Evolutionary conservation across 2,113 vertebrate genomes (phyloP), one percentile per base, ranked within the genome.

Genomic region (Xiphorhynchus elegans): DNA sequence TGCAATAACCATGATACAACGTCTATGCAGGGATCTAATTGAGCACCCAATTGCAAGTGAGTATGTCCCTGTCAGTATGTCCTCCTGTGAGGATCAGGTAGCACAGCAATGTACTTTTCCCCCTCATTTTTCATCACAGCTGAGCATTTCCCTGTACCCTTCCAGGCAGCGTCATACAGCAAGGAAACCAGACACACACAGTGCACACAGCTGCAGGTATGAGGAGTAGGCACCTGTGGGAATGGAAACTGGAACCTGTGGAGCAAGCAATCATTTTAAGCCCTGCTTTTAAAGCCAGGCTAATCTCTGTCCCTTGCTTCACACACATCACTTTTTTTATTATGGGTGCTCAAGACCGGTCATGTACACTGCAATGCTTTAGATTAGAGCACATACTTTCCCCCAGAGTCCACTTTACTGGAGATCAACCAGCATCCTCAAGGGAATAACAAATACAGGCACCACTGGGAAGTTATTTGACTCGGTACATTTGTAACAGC

Each of bases 1-100:
- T 19, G 31, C 31, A 47, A n/a, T 17, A 46, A 23, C 52, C 18
- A 10, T 2, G 7, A 13, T 5, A 19, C 0, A 0, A 7, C 8
- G 5, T 20, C 40, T 49, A 49, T 49, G 25, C 63, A 37, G n/a
- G 39, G 53, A 58, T 60, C 24, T 60, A 44, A 56, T 74, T 66
- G 4, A 1, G 26, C n/a, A 73, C 40, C 52, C 17, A n/a, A 0
- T 0, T 4, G 29, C 1, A 3, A 60, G 42, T 24, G 2, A 60
- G 39, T 26, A 35, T 0, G 1, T 47, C 52, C 17, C 28, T 81
- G 44, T 58, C 50, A 74, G 44, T 31, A 13, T 0, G 0, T 18
- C 16, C 24, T 80, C 49, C 4, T 1, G 8, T 21, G 59, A 87
- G 46, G 31, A 81, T 28, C 64, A 75, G 17, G 14, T 6, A 87